phyloP scores from a whole-genome alignment of 2,113 vertebrate species.

The Gasterosteus aculeatus region DNA sequence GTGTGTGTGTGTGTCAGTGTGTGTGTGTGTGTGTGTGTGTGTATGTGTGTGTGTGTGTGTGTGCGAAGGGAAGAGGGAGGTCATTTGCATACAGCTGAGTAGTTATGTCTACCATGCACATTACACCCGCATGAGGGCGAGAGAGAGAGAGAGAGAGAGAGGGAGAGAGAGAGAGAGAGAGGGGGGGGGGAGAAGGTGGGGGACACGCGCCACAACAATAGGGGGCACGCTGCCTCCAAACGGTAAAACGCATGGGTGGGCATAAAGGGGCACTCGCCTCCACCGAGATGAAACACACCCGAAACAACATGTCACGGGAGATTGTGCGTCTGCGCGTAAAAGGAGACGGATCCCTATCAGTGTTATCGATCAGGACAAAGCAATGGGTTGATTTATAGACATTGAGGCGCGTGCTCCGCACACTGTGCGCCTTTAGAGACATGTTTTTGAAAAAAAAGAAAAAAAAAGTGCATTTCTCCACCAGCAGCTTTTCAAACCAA shows the following conservation, averaged over 20 bases:
- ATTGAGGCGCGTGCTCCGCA: not conserved
- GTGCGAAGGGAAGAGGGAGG: conserved; percentile 21
- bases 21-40: conserved; percentile 17
- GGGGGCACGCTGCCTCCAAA: conserved; percentile 71
- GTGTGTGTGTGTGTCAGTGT: conserved; percentile 1
- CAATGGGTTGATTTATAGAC: not conserved
- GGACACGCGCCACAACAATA: conserved; percentile 78
- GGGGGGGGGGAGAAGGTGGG: conserved; percentile 25
- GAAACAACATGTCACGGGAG: conserved; percentile 1
- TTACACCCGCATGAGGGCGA: conserved; percentile 72
- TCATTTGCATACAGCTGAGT: conserved; percentile 85
- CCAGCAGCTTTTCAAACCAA: conserved; percentile 8
- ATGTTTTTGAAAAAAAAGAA: not conserved
- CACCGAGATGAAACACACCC: conserved; percentile 47
- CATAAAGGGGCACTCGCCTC: conserved; percentile 62
- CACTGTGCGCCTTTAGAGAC: not conserved
- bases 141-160: conserved; percentile 55
- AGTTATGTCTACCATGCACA: conserved; percentile 65
- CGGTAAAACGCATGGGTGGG: conserved; percentile 65
- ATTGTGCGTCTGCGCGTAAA: conserved; percentile 22
- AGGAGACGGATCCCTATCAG: not conserved
- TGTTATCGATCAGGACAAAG: not conserved
- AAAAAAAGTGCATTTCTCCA: not conserved
- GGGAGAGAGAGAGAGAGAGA: conserved; percentile 6
- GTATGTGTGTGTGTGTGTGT: conserved; percentile 7